Conservation (phyloP, 2,797 vertebrate species). For the Vespertilio murinus region DNA sequence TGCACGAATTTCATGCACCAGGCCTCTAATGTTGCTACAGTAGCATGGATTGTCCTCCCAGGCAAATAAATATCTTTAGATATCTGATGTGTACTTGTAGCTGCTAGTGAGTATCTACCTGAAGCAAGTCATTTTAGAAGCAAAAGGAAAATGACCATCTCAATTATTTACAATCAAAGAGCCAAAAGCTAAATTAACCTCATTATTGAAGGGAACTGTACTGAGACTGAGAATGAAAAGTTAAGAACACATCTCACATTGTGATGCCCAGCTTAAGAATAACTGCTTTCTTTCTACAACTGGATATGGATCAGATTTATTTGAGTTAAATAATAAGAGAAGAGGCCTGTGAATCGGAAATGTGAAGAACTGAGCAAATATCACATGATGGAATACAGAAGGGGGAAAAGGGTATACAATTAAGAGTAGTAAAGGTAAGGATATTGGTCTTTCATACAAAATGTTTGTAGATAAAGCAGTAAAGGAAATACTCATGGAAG, state of each 20-base stretch:
- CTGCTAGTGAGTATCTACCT: neutral
- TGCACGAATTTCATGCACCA: too few relatives aligned
- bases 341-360: neutral
- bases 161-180: constrained; percentile 1
- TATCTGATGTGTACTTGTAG: neutral
- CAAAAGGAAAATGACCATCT: constrained; percentile 19
- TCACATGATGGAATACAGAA: neutral
- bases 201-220: neutral
- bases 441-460: neutral
- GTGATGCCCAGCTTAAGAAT: neutral
- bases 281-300: neutral
- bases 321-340: neutral
- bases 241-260: rapidly evolving
- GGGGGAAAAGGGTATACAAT: neutral
- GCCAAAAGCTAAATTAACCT: neutral
- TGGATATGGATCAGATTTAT: neutral
- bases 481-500: neutral
- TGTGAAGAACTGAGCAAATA: neutral
- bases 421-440: neutral
- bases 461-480: neutral
- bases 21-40: neutral
- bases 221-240: neutral
- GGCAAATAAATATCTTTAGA: neutral
- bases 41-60: neutral
- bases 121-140: constrained; percentile 23